Percentiles rank a stretch among this genome's conserved stretches.
phyloP scores from a whole-genome alignment of 2,113 vertebrate species.

The Leucosticte australis region DNA sequence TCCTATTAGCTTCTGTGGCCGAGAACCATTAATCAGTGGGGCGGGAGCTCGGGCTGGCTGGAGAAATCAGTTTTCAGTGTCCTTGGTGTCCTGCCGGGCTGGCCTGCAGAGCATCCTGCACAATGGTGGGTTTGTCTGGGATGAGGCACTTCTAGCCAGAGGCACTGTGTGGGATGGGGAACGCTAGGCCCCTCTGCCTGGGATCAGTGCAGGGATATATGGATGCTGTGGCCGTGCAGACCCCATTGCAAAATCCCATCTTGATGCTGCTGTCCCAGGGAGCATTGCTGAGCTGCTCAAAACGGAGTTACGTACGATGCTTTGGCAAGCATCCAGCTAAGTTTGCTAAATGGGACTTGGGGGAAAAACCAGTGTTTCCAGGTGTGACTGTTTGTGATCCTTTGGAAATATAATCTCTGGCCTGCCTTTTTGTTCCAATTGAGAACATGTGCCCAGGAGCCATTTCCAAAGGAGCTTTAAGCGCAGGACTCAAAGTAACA shows the following conservation, averaged over 20 bases:
- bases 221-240: neutral
- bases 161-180: rapidly evolving
- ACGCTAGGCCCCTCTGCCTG: neutral
- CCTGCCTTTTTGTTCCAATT: neutral
- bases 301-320: neutral
- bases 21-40: constrained; percentile 43
- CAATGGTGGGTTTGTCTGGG: constrained; percentile 12
- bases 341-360: neutral
- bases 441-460: neutral
- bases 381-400: neutral
- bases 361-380: neutral
- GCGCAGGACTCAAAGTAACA: neutral
- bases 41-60: neutral
- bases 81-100: constrained; percentile 29
- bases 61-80: constrained; percentile 38
- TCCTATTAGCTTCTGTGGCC: constrained; percentile 9
- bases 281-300: neutral
- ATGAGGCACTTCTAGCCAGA: neutral
- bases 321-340: neutral
- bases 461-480: neutral
- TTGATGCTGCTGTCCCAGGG: neutral
- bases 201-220: neutral
- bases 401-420: neutral
- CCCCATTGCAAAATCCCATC: neutral
- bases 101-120: constrained; percentile 10